Conservation (phyloP, 2,888 invertebrate genomes). For the Tinea semifulvella region DNA sequence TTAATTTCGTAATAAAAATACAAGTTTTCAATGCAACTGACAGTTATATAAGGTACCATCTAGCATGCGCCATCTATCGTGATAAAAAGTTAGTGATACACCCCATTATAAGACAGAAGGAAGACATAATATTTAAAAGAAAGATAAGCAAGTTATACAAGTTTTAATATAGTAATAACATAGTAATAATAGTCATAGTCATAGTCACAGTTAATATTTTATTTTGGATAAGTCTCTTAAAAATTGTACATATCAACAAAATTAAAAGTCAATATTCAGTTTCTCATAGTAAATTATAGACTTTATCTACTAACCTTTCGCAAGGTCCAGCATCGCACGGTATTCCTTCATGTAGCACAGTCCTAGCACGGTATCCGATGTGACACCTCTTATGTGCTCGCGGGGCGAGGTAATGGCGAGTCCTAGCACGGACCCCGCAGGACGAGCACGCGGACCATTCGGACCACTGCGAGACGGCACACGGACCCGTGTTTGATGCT, state of each 20-base stretch:
- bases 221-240: no score
- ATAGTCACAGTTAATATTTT: no score
- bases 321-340: conserved; percentile 54
- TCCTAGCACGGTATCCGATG: conserved; percentile 45
- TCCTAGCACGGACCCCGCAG: conserved; percentile 75
- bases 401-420: conserved; percentile 70
- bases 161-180: no score
- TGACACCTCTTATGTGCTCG: conserved; percentile 72
- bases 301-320: conserved; percentile 30
- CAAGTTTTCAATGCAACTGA: no score
- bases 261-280: background rate
- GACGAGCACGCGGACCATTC: conserved; percentile 80
- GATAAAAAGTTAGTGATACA: no score
- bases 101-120: no score
- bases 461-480: conserved; percentile 77
- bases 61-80: no score
- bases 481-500: conserved; percentile 50
- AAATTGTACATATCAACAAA: background rate
- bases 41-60: no score
- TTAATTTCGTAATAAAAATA: no score
- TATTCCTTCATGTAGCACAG: conserved; percentile 49
- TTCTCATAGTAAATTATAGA: conserved; percentile 3
- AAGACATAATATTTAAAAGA: no score
- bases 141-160: no score
- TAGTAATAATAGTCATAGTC: no score